phyloP scores from a whole-genome alignment of 2,113 vertebrate species.

The Muntiacus muntjak region DNA sequence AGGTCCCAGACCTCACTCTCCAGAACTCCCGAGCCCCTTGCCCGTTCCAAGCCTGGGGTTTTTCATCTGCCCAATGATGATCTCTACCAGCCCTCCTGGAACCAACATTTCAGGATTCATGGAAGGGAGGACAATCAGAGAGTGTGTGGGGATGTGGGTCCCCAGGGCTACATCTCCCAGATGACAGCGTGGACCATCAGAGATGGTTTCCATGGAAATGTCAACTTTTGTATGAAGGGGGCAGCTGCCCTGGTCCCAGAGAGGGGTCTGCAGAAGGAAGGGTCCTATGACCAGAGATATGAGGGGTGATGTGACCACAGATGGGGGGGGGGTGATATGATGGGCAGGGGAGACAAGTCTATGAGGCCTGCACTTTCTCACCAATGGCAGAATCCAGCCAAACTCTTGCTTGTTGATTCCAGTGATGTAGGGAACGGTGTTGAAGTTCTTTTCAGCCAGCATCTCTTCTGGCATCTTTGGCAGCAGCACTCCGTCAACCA shows the following conservation, averaged over 20 bases:
- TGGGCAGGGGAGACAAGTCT: accelerated
- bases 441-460: constrained; percentile 36
- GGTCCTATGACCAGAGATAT: background rate
- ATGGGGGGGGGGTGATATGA: background rate
- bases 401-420: constrained; percentile 63
- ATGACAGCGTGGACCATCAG: background rate
- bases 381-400: constrained; percentile 53
- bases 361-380: background rate
- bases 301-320: background rate
- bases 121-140: background rate
- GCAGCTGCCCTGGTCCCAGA: background rate
- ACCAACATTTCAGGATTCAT: background rate
- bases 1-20: too few relatives aligned
- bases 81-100: background rate
- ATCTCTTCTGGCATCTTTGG: constrained; percentile 42
- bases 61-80: background rate
- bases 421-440: background rate
- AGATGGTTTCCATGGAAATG: background rate
- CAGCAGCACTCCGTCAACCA: constrained; percentile 46
- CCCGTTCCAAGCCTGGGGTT: background rate
- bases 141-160: background rate
- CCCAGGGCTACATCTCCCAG: background rate
- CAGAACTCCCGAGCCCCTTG: background rate
- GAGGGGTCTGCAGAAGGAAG: background rate
- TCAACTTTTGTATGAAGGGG: background rate